Evolutionary conservation across 2,113 vertebrate genomes (phyloP).

Genomic region (Lontra canadensis): DNA sequence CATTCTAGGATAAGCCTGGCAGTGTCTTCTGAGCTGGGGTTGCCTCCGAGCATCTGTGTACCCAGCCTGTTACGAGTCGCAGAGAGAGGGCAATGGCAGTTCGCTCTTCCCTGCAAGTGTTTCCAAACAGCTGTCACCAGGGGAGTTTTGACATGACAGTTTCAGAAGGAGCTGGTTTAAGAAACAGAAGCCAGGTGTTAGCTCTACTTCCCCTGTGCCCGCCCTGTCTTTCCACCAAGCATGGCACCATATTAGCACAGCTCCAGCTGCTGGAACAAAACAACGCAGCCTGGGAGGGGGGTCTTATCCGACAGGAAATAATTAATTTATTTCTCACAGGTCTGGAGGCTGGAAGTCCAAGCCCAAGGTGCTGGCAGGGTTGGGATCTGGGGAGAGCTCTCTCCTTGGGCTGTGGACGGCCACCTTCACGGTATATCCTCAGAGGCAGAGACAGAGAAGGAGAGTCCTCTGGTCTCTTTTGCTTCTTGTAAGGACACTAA

Average conservation of each 20-base stretch:
- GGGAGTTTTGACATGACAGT: background rate
- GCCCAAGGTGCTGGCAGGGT: too few relatives aligned
- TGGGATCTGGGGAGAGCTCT: too few relatives aligned
- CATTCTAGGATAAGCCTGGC: accelerated
- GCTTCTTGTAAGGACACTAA: background rate
- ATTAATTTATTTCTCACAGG: background rate
- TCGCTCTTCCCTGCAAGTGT: background rate
- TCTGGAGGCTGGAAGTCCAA: background rate
- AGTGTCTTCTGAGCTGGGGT: background rate
- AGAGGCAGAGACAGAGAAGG: too few relatives aligned
- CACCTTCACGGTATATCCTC: background rate
- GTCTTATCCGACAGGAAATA: accelerated
- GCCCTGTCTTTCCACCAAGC: accelerated
- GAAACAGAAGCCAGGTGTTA: background rate
- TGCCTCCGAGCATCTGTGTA: accelerated
- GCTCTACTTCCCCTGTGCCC: accelerated
- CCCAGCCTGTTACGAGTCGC: background rate
- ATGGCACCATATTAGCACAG: accelerated
- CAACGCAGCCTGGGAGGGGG: accelerated
- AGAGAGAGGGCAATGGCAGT: accelerated
- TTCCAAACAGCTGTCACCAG: background rate
- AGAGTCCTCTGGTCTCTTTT: background rate
- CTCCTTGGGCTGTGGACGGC: background rate
- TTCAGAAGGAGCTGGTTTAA: background rate
- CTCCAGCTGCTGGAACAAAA: background rate